Evolutionary conservation across 1,140 invertebrate genomes (phyloP), one percentile per base, ranked within the genome.

Genomic region (Bombus polaris): DNA sequence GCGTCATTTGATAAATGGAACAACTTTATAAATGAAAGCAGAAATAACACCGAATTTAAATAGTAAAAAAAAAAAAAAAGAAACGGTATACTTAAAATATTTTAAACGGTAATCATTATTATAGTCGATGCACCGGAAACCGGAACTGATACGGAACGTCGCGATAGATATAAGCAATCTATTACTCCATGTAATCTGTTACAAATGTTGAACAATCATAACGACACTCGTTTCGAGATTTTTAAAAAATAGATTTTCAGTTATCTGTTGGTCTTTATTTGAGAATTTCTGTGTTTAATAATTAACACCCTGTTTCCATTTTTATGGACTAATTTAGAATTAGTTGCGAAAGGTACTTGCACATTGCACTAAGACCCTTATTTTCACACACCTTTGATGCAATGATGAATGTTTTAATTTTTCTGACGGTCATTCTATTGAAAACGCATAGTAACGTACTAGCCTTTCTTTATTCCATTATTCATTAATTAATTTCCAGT

Each of bases 1-100:
- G 76, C 83, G 83, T 62, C 75, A 78, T 57, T 84, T 84, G 66
- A 72, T 78, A 84, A 84, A 70, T 84, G 83, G 83, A 47, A n/a
- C 82, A 53, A 37, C 76, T 47, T 72, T 42, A 57, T 70, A 18
- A 84, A 47, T 12, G 76, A 84, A 72, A 79, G 37, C 39, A 47
- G 83, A 37, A 79, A 78, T 47, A 47, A 62, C 39, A 72, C 39
- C 25, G 83, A 71, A 47, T 71, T 72, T 44, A 32, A 79, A 72
- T 2, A 22, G n/a, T 35, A 47, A 37, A 53, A 53, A 22, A 47
- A 37, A 53, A 53, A 22, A 10, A 44, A 22, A 59, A 78, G 75
- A 83, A 72, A 65, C 28, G 75, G 22, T 72, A 18, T 3, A 25
- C 8, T 70, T n/a, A 25, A 73, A 37, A 47, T 44, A 65, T 28